phyloP scores from a whole-genome alignment of 1,140 invertebrate species.

The Sitobion miscanthi region DNA sequence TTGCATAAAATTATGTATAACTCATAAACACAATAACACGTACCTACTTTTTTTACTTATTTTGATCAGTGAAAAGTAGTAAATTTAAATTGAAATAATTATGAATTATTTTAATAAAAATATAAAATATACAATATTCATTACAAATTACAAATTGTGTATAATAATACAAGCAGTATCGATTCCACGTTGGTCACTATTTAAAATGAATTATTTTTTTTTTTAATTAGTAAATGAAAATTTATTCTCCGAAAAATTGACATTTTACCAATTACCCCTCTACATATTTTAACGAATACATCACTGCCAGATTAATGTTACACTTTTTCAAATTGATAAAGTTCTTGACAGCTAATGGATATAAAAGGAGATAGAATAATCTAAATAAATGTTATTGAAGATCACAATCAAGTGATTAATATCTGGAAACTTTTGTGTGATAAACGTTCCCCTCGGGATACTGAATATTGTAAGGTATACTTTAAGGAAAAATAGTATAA shows the following conservation, averaged over 20 bases:
- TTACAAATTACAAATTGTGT: no score
- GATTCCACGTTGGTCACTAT: no score
- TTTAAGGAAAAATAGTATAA: constrained; percentile 20
- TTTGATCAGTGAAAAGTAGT: not conserved
- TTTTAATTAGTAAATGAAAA: no score
- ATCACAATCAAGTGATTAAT: constrained; percentile 30
- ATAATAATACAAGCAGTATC: no score
- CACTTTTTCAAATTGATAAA: constrained; percentile 11
- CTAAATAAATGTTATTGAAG: constrained; percentile 19
- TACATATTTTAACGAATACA: no score
- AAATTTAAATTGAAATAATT: not conserved
- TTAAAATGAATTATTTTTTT: no score
- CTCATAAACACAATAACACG: not conserved
- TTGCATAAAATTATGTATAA: not conserved
- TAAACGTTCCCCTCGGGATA: not conserved
- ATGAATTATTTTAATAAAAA: not conserved
- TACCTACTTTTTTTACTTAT: not conserved
- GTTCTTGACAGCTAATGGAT: not conserved
- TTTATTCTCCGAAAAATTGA: no score
- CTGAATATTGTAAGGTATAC: not conserved
- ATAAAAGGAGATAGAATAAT: not conserved
- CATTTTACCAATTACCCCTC: no score
- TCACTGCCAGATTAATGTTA: constrained; percentile 1
- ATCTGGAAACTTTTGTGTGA: constrained; percentile 18
- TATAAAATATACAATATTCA: no score